Evolutionary conservation across 2,888 invertebrate genomes (phyloP).

Genomic region (Entomobrya proxima): DNA sequence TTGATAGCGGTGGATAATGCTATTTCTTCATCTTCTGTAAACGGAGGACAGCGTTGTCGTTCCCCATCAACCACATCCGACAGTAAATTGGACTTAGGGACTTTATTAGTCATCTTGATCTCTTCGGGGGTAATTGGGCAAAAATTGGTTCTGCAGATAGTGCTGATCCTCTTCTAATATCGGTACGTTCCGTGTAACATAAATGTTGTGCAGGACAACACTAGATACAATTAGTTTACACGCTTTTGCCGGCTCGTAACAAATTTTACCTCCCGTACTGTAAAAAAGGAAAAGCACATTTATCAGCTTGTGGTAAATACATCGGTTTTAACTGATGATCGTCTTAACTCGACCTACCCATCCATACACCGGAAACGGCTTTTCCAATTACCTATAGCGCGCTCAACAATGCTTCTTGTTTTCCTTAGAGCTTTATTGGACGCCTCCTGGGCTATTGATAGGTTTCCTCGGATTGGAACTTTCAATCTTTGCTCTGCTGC

Average conservation of each 20-base stretch:
- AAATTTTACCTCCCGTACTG: constrained; percentile 58
- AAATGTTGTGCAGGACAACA: constrained; percentile 52
- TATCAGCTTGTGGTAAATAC: no score
- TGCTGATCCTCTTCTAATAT: constrained; percentile 36
- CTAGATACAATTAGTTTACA: constrained; percentile 48
- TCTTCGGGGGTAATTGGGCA: no score
- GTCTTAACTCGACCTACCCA: constrained; percentile 14
- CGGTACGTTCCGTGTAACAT: background rate
- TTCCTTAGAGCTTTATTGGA: constrained; percentile 16
- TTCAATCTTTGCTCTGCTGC: constrained; percentile 35
- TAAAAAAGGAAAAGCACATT: background rate
- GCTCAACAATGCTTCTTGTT: constrained; percentile 57
- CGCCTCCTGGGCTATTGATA: background rate
- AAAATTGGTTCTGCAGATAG: background rate
- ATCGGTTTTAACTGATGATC: constrained; percentile 5
- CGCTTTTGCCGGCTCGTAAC: constrained; percentile 34
- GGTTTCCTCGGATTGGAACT: background rate
- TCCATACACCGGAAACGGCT: constrained; percentile 38
- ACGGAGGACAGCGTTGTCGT: constrained; percentile 9
- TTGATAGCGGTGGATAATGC: constrained; percentile 6
- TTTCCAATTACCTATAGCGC: constrained; percentile 60
- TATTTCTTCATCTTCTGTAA: constrained; percentile 1
- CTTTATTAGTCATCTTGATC: no score
- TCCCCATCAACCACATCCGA: no score
- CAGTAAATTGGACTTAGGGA: no score